A percentile compares a stretch with the other conserved stretches of the same genome.
Evolutionary conservation across 2,888 invertebrate genomes (phyloP).

Genomic region (Amphipoea oculea): DNA sequence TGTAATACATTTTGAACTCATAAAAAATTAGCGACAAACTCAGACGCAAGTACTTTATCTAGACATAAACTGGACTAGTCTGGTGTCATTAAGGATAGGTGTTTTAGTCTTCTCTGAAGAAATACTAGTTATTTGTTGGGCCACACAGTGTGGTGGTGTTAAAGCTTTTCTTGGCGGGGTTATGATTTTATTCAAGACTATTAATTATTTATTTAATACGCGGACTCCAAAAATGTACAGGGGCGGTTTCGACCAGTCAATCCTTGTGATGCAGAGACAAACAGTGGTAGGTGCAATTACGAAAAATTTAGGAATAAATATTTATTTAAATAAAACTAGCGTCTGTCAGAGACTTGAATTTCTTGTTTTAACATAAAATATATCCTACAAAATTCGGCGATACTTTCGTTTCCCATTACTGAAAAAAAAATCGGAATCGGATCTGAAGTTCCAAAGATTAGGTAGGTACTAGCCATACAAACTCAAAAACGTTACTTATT

Average conservation of each 20-base stretch:
- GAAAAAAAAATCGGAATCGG: too few species aligned
- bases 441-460: too few species aligned
- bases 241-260: not conserved
- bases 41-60: conserved; percentile 31
- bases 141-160: conserved; percentile 25
- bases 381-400: too few species aligned
- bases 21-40: conserved; percentile 45
- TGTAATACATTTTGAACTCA: conserved; percentile 25
- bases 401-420: too few species aligned
- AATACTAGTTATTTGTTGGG: conserved; percentile 1
- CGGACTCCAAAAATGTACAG: not conserved
- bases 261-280: not conserved
- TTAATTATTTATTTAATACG: not conserved
- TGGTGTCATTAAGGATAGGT: not conserved
- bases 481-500: too few species aligned
- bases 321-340: not conserved
- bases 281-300: not conserved
- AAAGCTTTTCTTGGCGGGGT: not conserved
- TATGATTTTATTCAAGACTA: not conserved
- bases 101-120: not conserved
- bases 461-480: too few species aligned
- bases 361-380: too few species aligned
- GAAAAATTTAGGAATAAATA: not conserved
- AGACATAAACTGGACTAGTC: conserved; percentile 32
- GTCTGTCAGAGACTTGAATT: too few species aligned